These are phyloP conservation scores for Druon quercuslanigerum DNA, from an alignment of 1,140 invertebrate genomes.

Conservation along the genomic window DNA sequence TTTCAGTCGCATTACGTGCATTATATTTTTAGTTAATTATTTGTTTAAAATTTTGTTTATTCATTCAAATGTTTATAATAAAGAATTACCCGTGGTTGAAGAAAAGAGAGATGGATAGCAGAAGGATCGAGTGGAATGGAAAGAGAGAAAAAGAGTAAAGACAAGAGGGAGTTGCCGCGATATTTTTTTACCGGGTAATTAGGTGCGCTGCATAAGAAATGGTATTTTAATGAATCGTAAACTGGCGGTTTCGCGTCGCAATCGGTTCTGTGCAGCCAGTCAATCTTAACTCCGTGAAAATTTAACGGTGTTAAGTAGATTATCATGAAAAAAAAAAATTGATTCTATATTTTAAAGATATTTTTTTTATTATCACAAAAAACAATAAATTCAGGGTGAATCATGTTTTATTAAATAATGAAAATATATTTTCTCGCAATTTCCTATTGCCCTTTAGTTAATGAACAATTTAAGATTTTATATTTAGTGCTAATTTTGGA, in stretches of 20 bases:
- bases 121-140: conserved; percentile 43
- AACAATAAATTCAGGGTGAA: too few species aligned
- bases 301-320: conserved; percentile 55
- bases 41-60: too few species aligned
- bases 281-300: conserved; percentile 63
- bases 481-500: too few species aligned
- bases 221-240: conserved; percentile 71
- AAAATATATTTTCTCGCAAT: too few species aligned
- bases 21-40: too few species aligned
- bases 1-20: too few species aligned
- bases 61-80: too few species aligned
- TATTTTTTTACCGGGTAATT: conserved; percentile 65
- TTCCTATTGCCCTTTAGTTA: too few species aligned
- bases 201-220: conserved; percentile 69
- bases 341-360: neutral
- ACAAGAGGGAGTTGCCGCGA: conserved; percentile 50
- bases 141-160: conserved; percentile 29
- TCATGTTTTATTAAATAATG: too few species aligned
- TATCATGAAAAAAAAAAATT: neutral
- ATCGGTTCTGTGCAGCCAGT: conserved; percentile 54
- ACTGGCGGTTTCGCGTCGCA: conserved; percentile 57
- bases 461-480: too few species aligned
- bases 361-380: too few species aligned
- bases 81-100: neutral
- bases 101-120: conserved; percentile 33